A percentile compares a stretch with the other conserved stretches of the same genome.
Conservation (phyloP, 2,797 vertebrate species). For the Lepilemur ruficaudatus region DNA sequence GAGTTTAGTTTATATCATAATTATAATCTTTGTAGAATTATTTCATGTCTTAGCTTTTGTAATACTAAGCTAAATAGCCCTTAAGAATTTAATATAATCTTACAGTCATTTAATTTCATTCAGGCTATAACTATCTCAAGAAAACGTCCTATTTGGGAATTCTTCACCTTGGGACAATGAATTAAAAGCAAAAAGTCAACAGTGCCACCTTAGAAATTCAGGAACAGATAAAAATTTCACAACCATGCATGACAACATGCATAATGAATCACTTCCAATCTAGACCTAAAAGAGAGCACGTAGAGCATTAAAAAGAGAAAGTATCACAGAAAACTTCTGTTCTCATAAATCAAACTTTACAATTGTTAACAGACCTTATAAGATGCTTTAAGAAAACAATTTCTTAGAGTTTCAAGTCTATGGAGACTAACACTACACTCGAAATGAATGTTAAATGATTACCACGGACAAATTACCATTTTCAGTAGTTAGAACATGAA, state of each 20-base stretch:
- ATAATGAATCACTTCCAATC: not conserved
- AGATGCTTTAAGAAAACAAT: not conserved
- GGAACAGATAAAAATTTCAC: not conserved
- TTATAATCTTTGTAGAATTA: slow-evolving; percentile 31
- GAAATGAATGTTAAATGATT: not conserved
- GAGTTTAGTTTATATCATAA: not conserved
- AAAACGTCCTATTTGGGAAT: not conserved
- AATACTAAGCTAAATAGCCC: not conserved
- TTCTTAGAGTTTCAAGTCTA: not conserved
- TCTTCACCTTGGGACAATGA: not conserved
- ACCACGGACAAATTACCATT: not conserved
- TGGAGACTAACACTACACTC: not conserved
- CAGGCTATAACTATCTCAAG: not conserved
- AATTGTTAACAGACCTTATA: not conserved
- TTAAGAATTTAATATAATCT: slow-evolving; percentile 12
- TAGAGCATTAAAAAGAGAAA: not conserved
- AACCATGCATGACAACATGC: not conserved
- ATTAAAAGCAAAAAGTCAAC: not conserved
- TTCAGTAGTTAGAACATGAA: not conserved
- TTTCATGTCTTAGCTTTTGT: not conserved
- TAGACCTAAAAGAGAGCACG: not conserved
- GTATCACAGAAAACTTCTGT: not conserved
- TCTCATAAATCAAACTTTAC: not conserved
- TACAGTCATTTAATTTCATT: slow-evolving; percentile 47
- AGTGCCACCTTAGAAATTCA: not conserved